These are phyloP conservation scores for Zoanthus sociatus DNA, from an alignment of 92 coral and sea anemone species.

Conservation along the genomic window DNA sequence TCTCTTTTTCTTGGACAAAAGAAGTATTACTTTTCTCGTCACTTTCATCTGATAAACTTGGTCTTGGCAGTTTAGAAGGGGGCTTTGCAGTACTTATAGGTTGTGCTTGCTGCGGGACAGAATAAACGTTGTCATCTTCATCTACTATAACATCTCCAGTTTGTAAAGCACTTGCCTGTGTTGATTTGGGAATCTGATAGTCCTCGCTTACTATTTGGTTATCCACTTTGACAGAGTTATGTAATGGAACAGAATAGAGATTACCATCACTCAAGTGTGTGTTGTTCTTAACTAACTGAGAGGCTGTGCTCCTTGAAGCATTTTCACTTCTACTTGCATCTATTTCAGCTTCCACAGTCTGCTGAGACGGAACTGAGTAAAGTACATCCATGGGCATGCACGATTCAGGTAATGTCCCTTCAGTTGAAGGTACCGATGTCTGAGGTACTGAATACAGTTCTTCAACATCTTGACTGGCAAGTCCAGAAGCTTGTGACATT, in stretches of 20 bases:
- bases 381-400: not conserved
- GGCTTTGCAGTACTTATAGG: not conserved
- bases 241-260: conserved; percentile 28
- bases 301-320: not conserved
- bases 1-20: not conserved
- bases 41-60: conserved; percentile 27
- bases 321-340: not conserved
- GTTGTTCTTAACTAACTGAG: not conserved
- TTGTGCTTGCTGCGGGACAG: not conserved
- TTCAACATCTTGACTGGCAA: conserved; percentile 24
- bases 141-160: not conserved
- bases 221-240: not conserved
- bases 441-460: conserved; percentile 39
- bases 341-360: not conserved
- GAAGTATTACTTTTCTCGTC: not conserved
- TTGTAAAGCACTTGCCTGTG: not conserved
- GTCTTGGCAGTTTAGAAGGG: conserved; percentile 21
- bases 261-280: not conserved
- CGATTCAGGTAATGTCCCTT: not conserved
- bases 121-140: conserved; percentile 18
- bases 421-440: conserved; percentile 3
- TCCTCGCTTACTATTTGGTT: not conserved
- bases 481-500: conserved; percentile 1
- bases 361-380: conserved; percentile 35
- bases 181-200: not conserved